phyloP scores from a whole-genome alignment of 2,113 vertebrate genomes.

The Myrmecophaga tridactyla region DNA sequence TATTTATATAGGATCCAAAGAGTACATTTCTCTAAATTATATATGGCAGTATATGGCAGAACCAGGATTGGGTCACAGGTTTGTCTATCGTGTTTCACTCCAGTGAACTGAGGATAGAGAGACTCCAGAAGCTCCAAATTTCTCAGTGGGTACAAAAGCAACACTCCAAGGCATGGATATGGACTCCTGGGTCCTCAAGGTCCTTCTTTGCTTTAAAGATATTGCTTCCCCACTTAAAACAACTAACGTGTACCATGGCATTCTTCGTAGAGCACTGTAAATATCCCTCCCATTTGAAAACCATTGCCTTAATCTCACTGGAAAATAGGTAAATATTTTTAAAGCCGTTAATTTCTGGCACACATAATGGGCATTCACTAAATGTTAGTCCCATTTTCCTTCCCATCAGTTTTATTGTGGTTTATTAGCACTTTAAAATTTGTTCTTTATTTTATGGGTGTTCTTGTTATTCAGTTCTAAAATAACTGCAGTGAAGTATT shows the following conservation, averaged over 20 bases:
- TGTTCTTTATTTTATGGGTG: neutral
- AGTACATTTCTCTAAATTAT: neutral
- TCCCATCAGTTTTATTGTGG: neutral
- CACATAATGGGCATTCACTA: neutral
- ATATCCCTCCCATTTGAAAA: slow-evolving; percentile 12
- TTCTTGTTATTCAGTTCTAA: neutral
- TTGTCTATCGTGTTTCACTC: neutral
- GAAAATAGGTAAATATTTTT: slow-evolving; percentile 33
- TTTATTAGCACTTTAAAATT: neutral
- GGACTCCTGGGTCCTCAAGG: neutral
- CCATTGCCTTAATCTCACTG: neutral
- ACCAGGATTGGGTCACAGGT: neutral
- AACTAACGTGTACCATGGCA: neutral
- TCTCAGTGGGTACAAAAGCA: neutral
- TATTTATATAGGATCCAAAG: neutral
- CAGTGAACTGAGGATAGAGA: neutral
- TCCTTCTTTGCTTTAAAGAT: neutral
- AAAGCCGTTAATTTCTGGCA: neutral
- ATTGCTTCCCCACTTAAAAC: neutral
- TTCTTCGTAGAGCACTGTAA: slow-evolving; percentile 26
- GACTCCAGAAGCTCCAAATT: neutral
- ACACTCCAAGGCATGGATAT: neutral
- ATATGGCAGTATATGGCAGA: neutral
- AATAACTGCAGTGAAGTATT: neutral
- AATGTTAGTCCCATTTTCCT: neutral